Conservation (phyloP, 2,113 vertebrate species). For the Neomonachus schauinslandi region DNA sequence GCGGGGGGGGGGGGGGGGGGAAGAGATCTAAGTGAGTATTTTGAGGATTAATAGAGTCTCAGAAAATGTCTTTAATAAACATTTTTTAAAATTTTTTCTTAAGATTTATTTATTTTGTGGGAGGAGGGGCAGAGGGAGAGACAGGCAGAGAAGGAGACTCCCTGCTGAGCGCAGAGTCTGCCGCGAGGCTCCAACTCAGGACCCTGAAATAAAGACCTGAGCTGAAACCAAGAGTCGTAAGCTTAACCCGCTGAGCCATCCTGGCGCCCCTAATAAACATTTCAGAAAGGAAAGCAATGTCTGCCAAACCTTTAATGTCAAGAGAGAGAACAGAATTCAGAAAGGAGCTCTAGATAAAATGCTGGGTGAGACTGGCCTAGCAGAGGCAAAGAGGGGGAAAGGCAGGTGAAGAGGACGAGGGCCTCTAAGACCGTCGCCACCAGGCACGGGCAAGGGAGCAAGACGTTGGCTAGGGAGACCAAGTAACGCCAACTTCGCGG, state of each 20-base stretch:
- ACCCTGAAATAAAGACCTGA: background rate
- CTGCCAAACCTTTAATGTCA: background rate
- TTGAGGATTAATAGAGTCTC: background rate
- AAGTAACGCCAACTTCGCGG: background rate
- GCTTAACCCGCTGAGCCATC: background rate
- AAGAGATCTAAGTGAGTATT: background rate
- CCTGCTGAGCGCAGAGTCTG: background rate
- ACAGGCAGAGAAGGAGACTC: background rate
- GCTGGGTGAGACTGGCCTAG: fast-evolving
- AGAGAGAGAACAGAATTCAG: slow-evolving; percentile 22
- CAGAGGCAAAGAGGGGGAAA: background rate
- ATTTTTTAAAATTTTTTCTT: background rate
- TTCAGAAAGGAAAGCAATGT: background rate
- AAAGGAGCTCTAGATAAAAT: background rate
- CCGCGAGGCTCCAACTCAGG: background rate
- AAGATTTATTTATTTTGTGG: background rate
- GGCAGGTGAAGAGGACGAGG: background rate
- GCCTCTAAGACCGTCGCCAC: background rate
- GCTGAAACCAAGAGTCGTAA: background rate
- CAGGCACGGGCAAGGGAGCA: background rate
- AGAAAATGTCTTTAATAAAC: background rate
- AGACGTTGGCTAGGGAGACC: background rate
- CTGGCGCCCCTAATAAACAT: background rate
- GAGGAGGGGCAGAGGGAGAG: background rate
- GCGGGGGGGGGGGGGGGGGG: background rate